Evolutionary conservation across 1,140 invertebrate species (phyloP).

Genomic region (Atta cephalotes): DNA sequence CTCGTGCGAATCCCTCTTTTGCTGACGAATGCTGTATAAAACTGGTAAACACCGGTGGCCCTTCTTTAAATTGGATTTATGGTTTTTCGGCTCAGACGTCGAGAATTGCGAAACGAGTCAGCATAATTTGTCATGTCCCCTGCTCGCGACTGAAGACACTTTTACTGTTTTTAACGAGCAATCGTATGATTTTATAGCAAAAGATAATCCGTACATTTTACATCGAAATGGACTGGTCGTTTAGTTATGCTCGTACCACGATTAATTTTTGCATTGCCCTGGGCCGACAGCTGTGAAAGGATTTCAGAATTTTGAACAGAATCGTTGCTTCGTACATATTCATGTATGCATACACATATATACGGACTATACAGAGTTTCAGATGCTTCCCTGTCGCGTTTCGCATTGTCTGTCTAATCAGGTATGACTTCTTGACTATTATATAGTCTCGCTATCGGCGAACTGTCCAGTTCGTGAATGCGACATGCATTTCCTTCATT

Average conservation of each 20-base stretch:
- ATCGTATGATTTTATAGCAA: constrained; percentile 23
- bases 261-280: constrained; percentile 44
- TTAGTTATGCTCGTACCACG: constrained; percentile 9
- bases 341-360: constrained; percentile 15
- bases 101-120: constrained; percentile 55
- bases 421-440: constrained; percentile 34
- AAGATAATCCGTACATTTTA: constrained; percentile 28
- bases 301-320: constrained; percentile 21
- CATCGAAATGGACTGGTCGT: constrained; percentile 3
- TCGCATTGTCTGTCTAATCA: constrained; percentile 48
- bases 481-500: constrained; percentile 31
- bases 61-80: constrained; percentile 69
- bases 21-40: constrained; percentile 63
- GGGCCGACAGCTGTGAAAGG: constrained; percentile 35
- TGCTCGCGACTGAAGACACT: not conserved
- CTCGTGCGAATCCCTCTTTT: constrained; percentile 47
- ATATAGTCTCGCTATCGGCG: constrained; percentile 31
- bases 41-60: constrained; percentile 59
- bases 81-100: constrained; percentile 36
- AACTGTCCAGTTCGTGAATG: not conserved
- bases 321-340: constrained; percentile 21
- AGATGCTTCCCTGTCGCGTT: not conserved
- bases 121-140: constrained; percentile 9
- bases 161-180: constrained; percentile 35
- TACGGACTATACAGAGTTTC: not conserved